These are phyloP conservation scores for Agonopterix heracliana DNA, from an alignment of 2,888 invertebrate species.

Conservation along the genomic window DNA sequence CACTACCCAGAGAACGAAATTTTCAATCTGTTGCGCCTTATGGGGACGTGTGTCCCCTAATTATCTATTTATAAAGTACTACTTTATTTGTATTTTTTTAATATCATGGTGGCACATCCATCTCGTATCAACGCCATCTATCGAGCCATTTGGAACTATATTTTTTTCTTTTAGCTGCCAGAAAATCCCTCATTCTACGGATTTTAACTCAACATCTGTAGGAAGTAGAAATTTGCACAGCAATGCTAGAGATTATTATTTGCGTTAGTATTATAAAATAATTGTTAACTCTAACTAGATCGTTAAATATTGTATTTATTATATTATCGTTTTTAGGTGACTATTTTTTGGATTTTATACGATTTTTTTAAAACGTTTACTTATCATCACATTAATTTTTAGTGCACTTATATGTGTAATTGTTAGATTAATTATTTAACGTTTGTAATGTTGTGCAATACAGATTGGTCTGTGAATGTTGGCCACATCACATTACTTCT, in stretches of 20 bases:
- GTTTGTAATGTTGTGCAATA: slow-evolving; percentile 10
- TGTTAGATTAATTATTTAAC: slow-evolving; percentile 29
- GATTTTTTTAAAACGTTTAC: slow-evolving; percentile 17
- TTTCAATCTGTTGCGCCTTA: no score
- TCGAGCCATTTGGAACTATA: no score
- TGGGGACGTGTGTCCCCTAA: no score
- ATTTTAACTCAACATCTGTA: no score
- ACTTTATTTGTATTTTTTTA: no score
- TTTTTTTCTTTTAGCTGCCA: no score
- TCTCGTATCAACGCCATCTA: no score
- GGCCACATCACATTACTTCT: not conserved
- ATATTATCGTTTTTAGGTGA: slow-evolving; percentile 36
- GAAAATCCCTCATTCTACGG: no score
- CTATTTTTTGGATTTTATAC: slow-evolving; percentile 35
- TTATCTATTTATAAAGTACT: no score
- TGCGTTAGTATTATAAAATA: slow-evolving; percentile 22
- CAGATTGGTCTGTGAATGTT: not conserved
- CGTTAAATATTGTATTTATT: slow-evolving; percentile 25
- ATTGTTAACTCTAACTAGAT: slow-evolving; percentile 30
- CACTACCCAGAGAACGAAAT: no score
- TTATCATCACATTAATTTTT: slow-evolving; percentile 40
- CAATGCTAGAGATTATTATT: not conserved
- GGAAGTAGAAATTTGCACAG: no score
- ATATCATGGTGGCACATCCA: no score
- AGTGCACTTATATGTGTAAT: slow-evolving; percentile 36